A percentile compares a stretch with the other conserved stretches of the same genome.
phyloP scores from a whole-genome alignment of 2,797 vertebrate species.

The Dryobates pubescens region DNA sequence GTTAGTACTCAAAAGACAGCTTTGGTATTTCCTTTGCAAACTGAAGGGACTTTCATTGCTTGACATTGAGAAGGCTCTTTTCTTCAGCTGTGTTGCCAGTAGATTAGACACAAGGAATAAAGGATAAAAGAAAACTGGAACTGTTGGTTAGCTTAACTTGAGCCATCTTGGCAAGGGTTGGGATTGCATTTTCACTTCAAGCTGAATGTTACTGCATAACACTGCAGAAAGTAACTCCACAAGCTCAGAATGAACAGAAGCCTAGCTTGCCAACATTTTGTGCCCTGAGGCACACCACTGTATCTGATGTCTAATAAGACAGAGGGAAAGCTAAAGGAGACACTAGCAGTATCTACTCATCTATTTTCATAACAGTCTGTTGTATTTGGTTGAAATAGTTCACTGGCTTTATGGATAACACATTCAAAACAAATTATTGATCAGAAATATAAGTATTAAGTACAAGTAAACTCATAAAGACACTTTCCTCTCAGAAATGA shows the following conservation, averaged over 20 bases:
- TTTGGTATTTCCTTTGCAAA: neutral
- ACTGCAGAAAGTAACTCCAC: neutral
- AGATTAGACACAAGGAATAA: neutral
- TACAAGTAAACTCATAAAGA: neutral
- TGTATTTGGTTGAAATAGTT: neutral
- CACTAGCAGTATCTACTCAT: neutral
- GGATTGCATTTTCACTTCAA: neutral
- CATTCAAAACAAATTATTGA: neutral
- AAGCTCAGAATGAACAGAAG: neutral
- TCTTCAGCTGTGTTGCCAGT: neutral
- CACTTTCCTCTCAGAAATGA: neutral
- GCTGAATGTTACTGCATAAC: neutral
- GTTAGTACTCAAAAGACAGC: neutral
- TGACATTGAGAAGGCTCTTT: neutral
- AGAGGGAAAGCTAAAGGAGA: neutral
- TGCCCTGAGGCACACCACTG: neutral
- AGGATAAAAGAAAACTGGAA: neutral
- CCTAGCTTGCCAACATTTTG: neutral
- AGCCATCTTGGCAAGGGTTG: neutral
- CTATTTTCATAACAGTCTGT: neutral
- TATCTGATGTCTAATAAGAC: neutral
- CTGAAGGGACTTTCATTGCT: neutral
- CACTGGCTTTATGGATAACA: neutral
- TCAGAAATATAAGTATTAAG: neutral
- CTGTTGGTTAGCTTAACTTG: neutral